Conservation (phyloP, 2,113 vertebrate species). For the Charina bottae region DNA sequence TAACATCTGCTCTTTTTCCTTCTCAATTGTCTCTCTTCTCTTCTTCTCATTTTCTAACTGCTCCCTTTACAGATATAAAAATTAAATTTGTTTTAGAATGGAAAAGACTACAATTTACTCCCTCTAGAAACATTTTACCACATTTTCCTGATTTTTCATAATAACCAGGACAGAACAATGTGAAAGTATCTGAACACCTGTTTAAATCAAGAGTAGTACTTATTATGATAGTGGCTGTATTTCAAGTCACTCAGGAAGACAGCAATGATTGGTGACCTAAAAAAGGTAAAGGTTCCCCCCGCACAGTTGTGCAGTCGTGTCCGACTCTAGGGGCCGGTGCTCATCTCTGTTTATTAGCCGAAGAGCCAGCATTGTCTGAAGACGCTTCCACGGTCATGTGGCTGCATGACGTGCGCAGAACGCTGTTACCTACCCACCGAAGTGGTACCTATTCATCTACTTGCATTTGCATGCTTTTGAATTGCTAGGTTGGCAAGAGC, state of each 20-base stretch:
- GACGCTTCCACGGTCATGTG: too few relatives aligned
- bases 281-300: too few relatives aligned
- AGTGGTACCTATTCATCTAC: too few relatives aligned
- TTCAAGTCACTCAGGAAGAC: not conserved
- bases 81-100: not conserved
- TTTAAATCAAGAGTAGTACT: not conserved
- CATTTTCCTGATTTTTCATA: not conserved
- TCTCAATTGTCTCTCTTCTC: slow-evolving; percentile 87
- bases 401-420: too few relatives aligned
- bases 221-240: not conserved
- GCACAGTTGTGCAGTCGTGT: too few relatives aligned
- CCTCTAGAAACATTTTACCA: not conserved
- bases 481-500: too few relatives aligned
- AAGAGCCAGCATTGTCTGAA: too few relatives aligned
- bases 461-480: too few relatives aligned
- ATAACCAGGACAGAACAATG: not conserved
- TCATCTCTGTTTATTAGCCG: too few relatives aligned
- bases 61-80: slow-evolving; percentile 74
- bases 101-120: slow-evolving; percentile 12
- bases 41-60: slow-evolving; percentile 93
- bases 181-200: not conserved
- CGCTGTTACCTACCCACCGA: too few relatives aligned
- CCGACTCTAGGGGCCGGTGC: too few relatives aligned
- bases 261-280: not conserved
- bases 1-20: slow-evolving; percentile 91